phyloP scores from a whole-genome alignment of 2,888 invertebrate genomes.

The Chesias legatella region DNA sequence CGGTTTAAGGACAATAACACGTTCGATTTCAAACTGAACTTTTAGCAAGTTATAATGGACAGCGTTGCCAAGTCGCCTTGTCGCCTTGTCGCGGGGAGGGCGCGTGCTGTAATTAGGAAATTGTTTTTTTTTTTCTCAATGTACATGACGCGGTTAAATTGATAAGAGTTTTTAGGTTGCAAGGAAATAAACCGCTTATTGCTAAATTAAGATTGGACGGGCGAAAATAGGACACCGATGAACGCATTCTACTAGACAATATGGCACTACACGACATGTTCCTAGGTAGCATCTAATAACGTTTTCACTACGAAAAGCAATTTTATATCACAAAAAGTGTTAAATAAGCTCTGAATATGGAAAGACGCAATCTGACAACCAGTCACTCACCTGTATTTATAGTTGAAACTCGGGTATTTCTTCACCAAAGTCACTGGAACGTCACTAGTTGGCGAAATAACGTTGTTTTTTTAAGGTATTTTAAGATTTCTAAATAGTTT shows the following conservation, averaged over 20 bases:
- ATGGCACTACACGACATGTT: constrained; percentile 38
- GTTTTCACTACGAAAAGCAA: constrained; percentile 44
- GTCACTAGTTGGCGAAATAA: constrained; percentile 61
- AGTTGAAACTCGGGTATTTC: constrained; percentile 60
- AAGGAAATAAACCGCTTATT: constrained; percentile 26
- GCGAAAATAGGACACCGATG: constrained; percentile 47
- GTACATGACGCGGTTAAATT: constrained; percentile 42
- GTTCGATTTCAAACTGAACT: constrained; percentile 49
- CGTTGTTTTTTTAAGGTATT: constrained; percentile 71
- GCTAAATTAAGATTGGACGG: constrained; percentile 34
- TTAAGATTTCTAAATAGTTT: constrained; percentile 74
- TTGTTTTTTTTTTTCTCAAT: constrained; percentile 50
- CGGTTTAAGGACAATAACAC: constrained; percentile 59
- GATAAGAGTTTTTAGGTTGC: constrained; percentile 45
- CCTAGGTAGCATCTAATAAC: constrained; percentile 25
- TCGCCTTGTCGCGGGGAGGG: constrained; percentile 52
- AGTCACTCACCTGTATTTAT: constrained; percentile 74
- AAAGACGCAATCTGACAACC: constrained; percentile 78
- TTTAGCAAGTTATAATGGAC: constrained; percentile 49
- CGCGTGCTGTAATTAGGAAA: constrained; percentile 62
- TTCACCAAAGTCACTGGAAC: constrained; percentile 67
- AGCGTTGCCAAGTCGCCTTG: constrained; percentile 66
- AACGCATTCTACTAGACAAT: constrained; percentile 39
- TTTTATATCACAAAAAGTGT: constrained; percentile 44
- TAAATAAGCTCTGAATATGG: constrained; percentile 58